Evolutionary conservation across 2,888 invertebrate genomes (phyloP), one percentile per base, ranked within the genome.

Genomic region (Dasysyrphus albostriatus): DNA sequence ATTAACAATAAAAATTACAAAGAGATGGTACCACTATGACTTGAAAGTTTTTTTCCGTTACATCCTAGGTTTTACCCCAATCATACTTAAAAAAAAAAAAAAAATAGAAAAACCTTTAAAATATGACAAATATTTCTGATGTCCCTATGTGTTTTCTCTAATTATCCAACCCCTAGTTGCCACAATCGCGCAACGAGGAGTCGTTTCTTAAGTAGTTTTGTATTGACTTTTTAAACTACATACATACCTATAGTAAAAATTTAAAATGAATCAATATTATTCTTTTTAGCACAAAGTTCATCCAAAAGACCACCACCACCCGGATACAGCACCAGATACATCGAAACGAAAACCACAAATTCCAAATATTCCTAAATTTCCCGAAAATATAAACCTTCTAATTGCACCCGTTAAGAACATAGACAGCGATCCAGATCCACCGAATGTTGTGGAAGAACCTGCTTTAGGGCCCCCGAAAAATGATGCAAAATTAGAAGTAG

Each of bases 341-440:
- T 83, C 63, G n/a, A 77, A 74, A 14, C 77, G 77, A 42, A 82
- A 83, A 77, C 16, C 16, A 12, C 76, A 85, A 9, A 37, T 51
- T 51, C 16, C 16, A 12, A 73, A 83, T 5, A 37, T 51, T 51
- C 61, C 47, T 10, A 59, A 70, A 47, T 44, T 34, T 0, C 14
- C 59, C 3, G 70, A 82, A 34, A 29, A 47, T 19, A 34, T 42
- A 3, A 81, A 82, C 47, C 65, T 88, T 7, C 49, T 59, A 5
- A 87, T 88, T 42, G 73, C 85, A 9, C 81, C 88, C 4, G 10
- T 87, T 1, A 88, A 88, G 42, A 51, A 63, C 2, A 67, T 80
- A 44, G 88, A 89, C 42, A 34, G 72, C 14, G 88, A 88, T 80
- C 72, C 88, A 19, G 88, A 88, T 85, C 76, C 88, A 34, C 78